Base-by-base conservation (phyloP, 2,888 invertebrate species). In the Imbricaverruca yamaguchii region DNA sequence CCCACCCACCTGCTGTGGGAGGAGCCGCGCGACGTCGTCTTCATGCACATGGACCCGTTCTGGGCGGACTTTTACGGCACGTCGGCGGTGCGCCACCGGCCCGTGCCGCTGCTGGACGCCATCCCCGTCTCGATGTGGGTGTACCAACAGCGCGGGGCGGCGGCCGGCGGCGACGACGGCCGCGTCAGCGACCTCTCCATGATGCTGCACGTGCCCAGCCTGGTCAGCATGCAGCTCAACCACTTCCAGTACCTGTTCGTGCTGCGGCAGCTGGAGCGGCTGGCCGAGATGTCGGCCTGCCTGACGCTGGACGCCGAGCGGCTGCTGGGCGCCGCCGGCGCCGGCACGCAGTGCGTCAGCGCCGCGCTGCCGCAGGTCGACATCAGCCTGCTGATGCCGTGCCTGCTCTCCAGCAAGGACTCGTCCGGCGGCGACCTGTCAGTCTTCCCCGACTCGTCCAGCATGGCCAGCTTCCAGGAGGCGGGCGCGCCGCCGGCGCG, bases 51-150 rank as follows among this genome's bases (percentile, higher is more conserved):
- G 74, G 97, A 97, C 86, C 97, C 97, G 0, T 90, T 96, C 81
- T 97, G 97, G 96, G 92, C 93, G 18, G 97, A 97, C 87, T 97
- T 97, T 87, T 90, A 92, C 83, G 96, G 95, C 11, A 93, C 94
- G 0, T 90, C 93, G 57, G 93, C 94, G 0, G 89, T 85, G 81
- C 84, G 84, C 39, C 85, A 84, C 56, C 84, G 87, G 81, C 87
- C 88, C 0, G 85, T 87, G 61, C 86, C 89, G 15, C 88, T 89
- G 83, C 85, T 89, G 13, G 89, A 89, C 83, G 87, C 89, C 9
- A 85, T 89, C 61, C 88, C 88, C 1, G 81, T 88, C 55, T 86
- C 86, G 7, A 77, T 88, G 11, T 89, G 89, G 88, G 83, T 88
- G 65, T 83, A 84, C 74, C 80, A 69, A 25, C 67, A 79, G 80